A percentile compares a stretch with the other conserved stretches of the same genome.
phyloP scores from a whole-genome alignment of 2,797 vertebrate species.

The Perodicticus potto region DNA sequence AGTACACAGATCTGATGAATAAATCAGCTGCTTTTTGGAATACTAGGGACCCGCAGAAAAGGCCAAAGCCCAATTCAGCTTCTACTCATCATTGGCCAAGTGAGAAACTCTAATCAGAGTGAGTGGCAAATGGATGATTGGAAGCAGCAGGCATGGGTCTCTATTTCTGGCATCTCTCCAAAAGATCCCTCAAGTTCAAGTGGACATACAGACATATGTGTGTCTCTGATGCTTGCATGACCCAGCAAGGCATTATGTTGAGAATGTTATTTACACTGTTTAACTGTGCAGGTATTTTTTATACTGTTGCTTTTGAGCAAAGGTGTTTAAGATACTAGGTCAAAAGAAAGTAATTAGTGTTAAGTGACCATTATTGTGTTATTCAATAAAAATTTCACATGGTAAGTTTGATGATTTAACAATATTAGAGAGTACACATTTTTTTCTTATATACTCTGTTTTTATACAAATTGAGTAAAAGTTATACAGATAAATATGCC shows the following conservation, averaged over 20 bases:
- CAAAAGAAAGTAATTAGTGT: background rate
- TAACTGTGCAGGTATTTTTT: background rate
- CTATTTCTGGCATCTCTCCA: background rate
- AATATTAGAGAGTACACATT: no score
- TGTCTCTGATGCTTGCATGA: background rate
- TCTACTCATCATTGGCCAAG: constrained; percentile 52
- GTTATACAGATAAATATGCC: no score
- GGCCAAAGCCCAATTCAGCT: constrained; percentile 63
- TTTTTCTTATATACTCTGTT: no score
- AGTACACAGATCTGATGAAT: constrained; percentile 68
- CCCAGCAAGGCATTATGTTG: background rate
- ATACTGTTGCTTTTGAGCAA: constrained; percentile 20
- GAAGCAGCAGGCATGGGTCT: background rate
- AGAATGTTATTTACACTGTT: background rate
- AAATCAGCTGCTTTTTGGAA: constrained; percentile 60
- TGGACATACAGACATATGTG: background rate
- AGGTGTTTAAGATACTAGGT: background rate
- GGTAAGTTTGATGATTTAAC: background rate
- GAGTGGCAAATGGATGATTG: background rate
- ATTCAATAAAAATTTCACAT: background rate
- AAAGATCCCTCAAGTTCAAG: background rate
- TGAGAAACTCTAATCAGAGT: constrained; percentile 32
- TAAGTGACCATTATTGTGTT: background rate
- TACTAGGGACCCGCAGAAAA: constrained; percentile 21
- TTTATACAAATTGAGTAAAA: no score